Conservation (phyloP, 2,797 vertebrate species). For the Mycteria americana region DNA sequence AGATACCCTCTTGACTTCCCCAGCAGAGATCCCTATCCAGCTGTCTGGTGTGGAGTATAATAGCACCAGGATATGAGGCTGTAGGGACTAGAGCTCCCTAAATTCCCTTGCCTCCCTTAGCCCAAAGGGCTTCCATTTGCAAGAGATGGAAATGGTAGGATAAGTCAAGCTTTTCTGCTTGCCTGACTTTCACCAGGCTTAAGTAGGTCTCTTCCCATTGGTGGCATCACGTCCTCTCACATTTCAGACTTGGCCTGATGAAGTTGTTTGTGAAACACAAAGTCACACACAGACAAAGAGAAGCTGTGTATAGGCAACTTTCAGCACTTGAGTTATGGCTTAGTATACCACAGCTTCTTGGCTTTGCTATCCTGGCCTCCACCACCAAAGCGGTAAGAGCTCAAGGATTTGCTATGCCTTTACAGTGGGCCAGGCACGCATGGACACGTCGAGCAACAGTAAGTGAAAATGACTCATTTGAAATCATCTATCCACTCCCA, state of each 20-base stretch:
- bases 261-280: background rate
- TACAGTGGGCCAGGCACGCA: background rate
- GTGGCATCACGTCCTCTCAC: accelerated
- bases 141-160: background rate
- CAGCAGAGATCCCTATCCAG: background rate
- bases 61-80: background rate
- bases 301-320: background rate
- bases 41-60: background rate
- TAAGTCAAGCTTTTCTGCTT: background rate
- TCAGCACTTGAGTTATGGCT: background rate
- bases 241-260: background rate
- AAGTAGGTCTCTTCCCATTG: accelerated
- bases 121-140: background rate
- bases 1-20: background rate
- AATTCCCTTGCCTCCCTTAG: background rate
- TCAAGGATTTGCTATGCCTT: background rate
- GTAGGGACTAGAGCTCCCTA: background rate
- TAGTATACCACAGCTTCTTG: background rate
- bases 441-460: accelerated
- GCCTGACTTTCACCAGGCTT: background rate
- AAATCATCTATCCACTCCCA: background rate
- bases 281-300: background rate
- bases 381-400: background rate
- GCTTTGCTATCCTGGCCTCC: background rate
- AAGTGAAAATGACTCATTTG: background rate